Percentiles rank a stretch among this genome's conserved stretches.
Evolutionary conservation across 2,113 vertebrate species (phyloP).

Genomic region (Apteryx owenii): DNA sequence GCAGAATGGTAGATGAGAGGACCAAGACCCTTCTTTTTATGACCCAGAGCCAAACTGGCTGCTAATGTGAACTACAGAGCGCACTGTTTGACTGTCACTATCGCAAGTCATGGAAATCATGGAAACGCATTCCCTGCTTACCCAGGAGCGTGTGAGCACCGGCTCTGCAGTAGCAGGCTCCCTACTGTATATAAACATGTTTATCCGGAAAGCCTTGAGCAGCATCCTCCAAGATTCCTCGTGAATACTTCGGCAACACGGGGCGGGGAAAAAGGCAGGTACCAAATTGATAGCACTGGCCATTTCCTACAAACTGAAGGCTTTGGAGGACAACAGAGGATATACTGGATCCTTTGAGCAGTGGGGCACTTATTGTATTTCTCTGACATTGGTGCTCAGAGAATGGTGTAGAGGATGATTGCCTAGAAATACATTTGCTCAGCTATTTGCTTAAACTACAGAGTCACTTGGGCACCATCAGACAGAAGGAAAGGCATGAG

Average conservation of each 20-base stretch:
- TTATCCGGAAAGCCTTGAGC: neutral
- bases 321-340: neutral
- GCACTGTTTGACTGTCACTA: neutral
- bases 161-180: neutral
- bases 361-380: neutral
- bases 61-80: neutral
- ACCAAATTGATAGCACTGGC: neutral
- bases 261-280: neutral
- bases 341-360: neutral
- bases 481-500: constrained; percentile 15
- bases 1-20: neutral
- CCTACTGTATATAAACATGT: neutral
- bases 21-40: neutral
- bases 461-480: constrained; percentile 43
- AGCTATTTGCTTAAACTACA: constrained; percentile 49
- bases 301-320: neutral
- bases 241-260: neutral
- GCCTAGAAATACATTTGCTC: constrained; percentile 20
- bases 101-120: neutral
- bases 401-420: neutral
- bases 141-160: neutral
- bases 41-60: constrained; percentile 46
- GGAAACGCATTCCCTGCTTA: neutral
- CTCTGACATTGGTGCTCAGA: neutral
- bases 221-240: neutral